phyloP scores from a whole-genome alignment of 1,140 invertebrate genomes.

The Heliconius hewitsoni region DNA sequence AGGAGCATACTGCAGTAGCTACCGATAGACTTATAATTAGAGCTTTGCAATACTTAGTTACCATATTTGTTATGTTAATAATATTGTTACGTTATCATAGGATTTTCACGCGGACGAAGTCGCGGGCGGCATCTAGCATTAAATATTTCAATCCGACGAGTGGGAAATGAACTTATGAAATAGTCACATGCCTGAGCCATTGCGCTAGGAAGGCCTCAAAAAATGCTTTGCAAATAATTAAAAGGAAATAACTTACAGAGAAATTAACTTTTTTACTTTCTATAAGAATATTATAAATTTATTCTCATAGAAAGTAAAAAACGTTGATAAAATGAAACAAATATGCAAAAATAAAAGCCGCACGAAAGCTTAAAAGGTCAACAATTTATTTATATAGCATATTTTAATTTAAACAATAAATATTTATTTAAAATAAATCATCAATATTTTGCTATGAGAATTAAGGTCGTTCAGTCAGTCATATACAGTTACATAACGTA shows the following conservation, averaged over 20 bases:
- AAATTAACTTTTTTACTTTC: not conserved
- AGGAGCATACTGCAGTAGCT: too few species aligned
- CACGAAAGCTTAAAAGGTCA: not conserved
- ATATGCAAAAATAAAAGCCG: not conserved
- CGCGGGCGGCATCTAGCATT: too few species aligned
- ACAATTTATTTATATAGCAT: not conserved
- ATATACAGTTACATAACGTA: constrained; percentile 17
- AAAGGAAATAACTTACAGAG: not conserved
- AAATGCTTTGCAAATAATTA: not conserved
- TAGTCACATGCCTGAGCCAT: too few species aligned
- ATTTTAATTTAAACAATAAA: not conserved
- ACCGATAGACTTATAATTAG: too few species aligned
- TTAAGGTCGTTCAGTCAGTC: constrained; percentile 43
- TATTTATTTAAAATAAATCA: not conserved
- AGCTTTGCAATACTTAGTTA: too few species aligned
- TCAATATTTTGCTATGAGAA: not conserved
- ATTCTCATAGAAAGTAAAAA: too few species aligned
- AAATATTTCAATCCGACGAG: too few species aligned
- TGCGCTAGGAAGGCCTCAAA: not conserved
- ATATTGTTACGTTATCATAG: too few species aligned
- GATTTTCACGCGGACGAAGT: too few species aligned
- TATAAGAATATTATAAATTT: too few species aligned
- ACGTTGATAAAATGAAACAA: not conserved
- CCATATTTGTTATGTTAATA: too few species aligned
- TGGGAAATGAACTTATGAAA: too few species aligned